A percentile compares a stretch with the other conserved stretches of the same genome.
phyloP scores from a whole-genome alignment of 2,797 vertebrate species.

The Tapera naevia region DNA sequence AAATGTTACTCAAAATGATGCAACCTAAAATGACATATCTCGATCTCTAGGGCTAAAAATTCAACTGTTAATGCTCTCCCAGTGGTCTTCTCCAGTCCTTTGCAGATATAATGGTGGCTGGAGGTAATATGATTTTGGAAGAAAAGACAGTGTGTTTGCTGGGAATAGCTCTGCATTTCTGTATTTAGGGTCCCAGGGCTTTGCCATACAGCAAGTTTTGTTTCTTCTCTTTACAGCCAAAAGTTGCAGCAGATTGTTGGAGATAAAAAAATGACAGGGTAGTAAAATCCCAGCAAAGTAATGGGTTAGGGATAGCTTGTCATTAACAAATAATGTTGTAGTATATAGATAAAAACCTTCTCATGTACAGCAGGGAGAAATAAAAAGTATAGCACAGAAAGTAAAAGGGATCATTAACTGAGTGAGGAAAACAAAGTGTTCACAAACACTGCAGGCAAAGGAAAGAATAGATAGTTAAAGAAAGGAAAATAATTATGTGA shows the following conservation, averaged over 20 bases:
- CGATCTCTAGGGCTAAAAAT: background rate
- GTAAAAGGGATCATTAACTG: conserved; percentile 19
- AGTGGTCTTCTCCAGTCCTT: background rate
- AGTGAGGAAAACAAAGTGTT: background rate
- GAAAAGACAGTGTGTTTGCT: background rate
- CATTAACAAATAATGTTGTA: background rate
- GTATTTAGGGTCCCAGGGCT: background rate
- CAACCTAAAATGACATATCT: background rate
- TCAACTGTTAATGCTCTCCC: background rate
- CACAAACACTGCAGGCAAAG: background rate
- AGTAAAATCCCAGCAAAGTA: conserved; percentile 14
- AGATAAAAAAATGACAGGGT: background rate
- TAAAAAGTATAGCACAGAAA: background rate
- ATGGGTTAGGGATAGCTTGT: background rate
- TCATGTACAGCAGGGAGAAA: background rate
- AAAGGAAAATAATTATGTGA: background rate
- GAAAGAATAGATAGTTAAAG: background rate
- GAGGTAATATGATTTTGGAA: background rate
- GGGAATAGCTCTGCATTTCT: background rate
- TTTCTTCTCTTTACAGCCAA: background rate
- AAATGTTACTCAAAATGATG: background rate
- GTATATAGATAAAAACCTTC: background rate
- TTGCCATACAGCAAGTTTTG: background rate
- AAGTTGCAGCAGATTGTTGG: background rate
- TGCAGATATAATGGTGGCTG: background rate